Evolutionary conservation across 64 coral and sea anemone genomes (phyloP), one percentile per base, ranked within the genome.

Genomic region (Stichodactyla helianthus): DNA sequence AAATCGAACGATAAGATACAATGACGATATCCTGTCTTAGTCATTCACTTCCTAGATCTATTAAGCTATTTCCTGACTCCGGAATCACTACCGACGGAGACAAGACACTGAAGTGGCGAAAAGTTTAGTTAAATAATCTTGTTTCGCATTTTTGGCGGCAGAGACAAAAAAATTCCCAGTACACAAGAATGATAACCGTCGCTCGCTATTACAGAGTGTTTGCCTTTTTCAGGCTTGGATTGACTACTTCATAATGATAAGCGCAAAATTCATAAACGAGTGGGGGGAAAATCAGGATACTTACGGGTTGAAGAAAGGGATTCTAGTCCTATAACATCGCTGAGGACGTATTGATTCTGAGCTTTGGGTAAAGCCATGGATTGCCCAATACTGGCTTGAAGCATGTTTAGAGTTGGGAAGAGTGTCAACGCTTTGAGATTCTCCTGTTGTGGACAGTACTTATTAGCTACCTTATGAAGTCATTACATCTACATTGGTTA

Each of bases 401-500:
- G 63, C 87, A 62, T 84, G 82, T 52, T 64, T 50, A 25, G 63
- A 86, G 80, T 25, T 77, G 87, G 79, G 51, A 44, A 55, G 77
- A 54, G 62, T 64, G 74, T 56, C 57, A 62, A 79, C 84, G 82
- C 25, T 52, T 93, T 79, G 77, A 23, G 51, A 25, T 88, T 87
- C 89, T 58, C 84, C 82, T 87, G 65, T 31, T 87, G 64, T 82
- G 80, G 28, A 86, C 87, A 86, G 54, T 91, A 79, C 88, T 97
- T 97, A 97, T 97, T 97, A 97, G 94, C 94, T 88, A 74, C 88
- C 67, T 88, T 27, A 50, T 60, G 89, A 92, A 85, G 86, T 95
- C 86, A 95, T 95, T 95, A 95, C 59, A 79, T 71, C 86, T 83
- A 86, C 85, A 82, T 82, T 90, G 88, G 88, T 97, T 92, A 89